Conservation (phyloP, 2,113 vertebrate species). For the Ascaphus truei region DNA sequence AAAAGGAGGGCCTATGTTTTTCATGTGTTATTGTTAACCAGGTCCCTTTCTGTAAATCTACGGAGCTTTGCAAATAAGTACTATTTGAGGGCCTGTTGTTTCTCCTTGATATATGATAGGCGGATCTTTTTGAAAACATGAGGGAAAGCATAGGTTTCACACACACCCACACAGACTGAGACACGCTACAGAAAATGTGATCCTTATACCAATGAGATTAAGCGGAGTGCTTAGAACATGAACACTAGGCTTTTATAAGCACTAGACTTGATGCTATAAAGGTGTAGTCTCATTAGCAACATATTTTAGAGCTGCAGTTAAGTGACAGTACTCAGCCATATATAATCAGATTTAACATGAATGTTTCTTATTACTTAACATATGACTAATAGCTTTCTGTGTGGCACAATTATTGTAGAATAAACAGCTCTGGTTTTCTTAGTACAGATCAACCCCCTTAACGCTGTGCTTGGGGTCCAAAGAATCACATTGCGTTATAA, state of each 20-base stretch:
- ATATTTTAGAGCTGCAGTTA: too few species aligned
- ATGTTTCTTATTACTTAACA: too few species aligned
- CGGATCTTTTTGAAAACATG: background rate
- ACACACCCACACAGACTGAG: background rate
- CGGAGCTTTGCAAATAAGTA: background rate
- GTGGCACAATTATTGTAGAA: too few species aligned
- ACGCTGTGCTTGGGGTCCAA: too few species aligned
- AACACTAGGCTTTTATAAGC: background rate
- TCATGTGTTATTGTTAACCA: slow-evolving; percentile 11
- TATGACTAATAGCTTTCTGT: too few species aligned
- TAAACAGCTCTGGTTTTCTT: too few species aligned
- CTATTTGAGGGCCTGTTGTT: slow-evolving; percentile 3
- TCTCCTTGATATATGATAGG: background rate
- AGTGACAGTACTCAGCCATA: too few species aligned
- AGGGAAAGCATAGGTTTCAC: background rate
- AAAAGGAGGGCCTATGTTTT: slow-evolving; percentile 9
- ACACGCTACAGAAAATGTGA: background rate
- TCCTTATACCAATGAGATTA: background rate
- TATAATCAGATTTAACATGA: too few species aligned
- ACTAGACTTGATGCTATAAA: background rate
- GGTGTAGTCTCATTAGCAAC: background rate
- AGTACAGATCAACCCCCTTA: too few species aligned
- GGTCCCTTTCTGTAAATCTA: background rate
- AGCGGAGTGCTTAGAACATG: background rate
- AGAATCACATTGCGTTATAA: too few species aligned